Percentiles rank a stretch among this genome's conserved stretches.
These are phyloP conservation scores for Ceratina japonica DNA, from an alignment of 1,140 invertebrate species.

Conservation along the genomic window DNA sequence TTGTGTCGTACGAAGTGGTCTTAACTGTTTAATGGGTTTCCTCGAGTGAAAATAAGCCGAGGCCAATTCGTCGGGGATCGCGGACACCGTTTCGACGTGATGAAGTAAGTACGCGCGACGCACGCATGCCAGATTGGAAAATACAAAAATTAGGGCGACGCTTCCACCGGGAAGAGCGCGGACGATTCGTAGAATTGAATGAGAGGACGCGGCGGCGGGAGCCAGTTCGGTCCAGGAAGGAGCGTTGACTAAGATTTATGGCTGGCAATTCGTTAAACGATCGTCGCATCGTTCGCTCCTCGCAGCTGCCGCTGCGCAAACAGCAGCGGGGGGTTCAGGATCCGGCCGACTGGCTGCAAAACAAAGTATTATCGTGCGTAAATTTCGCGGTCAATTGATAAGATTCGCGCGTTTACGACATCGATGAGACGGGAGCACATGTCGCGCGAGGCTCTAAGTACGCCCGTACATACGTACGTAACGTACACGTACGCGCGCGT, in stretches of 20 bases:
- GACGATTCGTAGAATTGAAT: too few relatives aligned
- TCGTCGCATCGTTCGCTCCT: too few relatives aligned
- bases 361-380: constrained; percentile 16
- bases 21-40: constrained; percentile 27
- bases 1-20: not conserved
- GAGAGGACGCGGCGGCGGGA: too few relatives aligned
- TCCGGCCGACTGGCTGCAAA: constrained; percentile 4
- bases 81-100: constrained; percentile 1
- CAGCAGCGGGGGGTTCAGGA: not conserved
- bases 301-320: not conserved
- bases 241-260: too few relatives aligned
- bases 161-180: too few relatives aligned
- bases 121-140: too few relatives aligned
- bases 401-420: constrained; percentile 12
- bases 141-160: too few relatives aligned
- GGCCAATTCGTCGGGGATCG: not conserved
- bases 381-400: not conserved
- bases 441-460: not conserved
- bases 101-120: constrained; percentile 29
- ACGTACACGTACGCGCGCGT: not conserved
- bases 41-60: not conserved
- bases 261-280: too few relatives aligned
- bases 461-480: too few relatives aligned
- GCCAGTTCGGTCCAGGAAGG: too few relatives aligned
- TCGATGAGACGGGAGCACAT: constrained; percentile 30